Evolutionary conservation across 2,797 vertebrate genomes (phyloP).

Genomic region (Sphenodon punctatus): DNA sequence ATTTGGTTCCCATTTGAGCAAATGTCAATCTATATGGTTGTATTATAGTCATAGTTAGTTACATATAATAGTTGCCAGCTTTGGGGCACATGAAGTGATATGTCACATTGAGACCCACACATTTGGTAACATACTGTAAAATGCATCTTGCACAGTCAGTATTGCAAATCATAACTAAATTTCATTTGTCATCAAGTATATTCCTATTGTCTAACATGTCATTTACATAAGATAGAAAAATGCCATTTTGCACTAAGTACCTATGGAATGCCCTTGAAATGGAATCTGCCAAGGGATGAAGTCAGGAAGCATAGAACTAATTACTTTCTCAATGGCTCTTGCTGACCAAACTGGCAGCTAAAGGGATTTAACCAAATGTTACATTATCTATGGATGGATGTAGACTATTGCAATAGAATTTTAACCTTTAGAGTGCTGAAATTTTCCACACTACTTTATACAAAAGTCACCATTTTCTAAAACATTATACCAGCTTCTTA

Average conservation of each 20-base stretch:
- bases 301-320: background rate
- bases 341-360: background rate
- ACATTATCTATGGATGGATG: background rate
- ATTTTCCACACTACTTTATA: background rate
- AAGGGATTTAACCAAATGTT: background rate
- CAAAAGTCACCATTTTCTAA: background rate
- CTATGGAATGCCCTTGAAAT: background rate
- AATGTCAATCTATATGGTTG: background rate
- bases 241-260: background rate
- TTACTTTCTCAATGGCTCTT: background rate
- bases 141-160: background rate
- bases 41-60: background rate
- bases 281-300: background rate
- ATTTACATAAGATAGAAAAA: no score
- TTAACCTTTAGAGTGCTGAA: background rate
- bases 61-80: background rate
- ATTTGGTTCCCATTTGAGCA: background rate
- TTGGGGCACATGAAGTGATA: fast-evolving
- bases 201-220: background rate
- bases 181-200: background rate
- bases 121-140: fast-evolving
- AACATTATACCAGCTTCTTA: background rate
- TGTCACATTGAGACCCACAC: background rate
- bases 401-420: background rate
- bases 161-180: background rate